Percentiles rank a stretch among this genome's conserved stretches.
These are phyloP conservation scores for Myopa tessellatipennis DNA, from an alignment of 2,888 invertebrate genomes.

Conservation along the genomic window DNA sequence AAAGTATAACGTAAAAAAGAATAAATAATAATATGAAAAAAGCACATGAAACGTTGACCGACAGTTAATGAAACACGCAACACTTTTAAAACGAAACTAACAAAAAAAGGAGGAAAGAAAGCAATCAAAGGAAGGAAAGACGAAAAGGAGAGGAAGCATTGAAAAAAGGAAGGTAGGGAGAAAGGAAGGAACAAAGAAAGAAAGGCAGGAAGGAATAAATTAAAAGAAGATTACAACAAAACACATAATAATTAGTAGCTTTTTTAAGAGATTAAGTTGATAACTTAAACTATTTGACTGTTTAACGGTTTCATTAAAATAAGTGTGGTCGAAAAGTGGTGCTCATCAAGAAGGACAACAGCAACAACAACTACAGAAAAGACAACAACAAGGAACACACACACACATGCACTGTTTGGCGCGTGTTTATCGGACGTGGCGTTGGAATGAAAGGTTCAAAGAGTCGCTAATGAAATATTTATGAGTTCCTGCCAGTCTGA, in stretches of 20 bases:
- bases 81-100: background rate
- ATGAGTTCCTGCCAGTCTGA: conserved; percentile 27
- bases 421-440: background rate
- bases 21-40: background rate
- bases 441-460: conserved; percentile 48
- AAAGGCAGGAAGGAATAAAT: background rate
- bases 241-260: conserved; percentile 33
- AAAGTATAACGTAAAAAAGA: too few species aligned
- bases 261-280: conserved; percentile 31
- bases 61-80: conserved; percentile 38
- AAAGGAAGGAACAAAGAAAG: background rate
- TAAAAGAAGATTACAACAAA: background rate
- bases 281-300: conserved; percentile 54
- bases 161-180: too few species aligned
- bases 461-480: conserved; percentile 63
- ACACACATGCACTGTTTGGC: background rate
- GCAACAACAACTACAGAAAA: background rate
- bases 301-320: conserved; percentile 55
- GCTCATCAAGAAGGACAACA: conserved; percentile 16
- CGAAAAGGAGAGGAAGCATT: background rate
- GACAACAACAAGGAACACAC: conserved; percentile 33
- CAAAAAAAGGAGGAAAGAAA: conserved; percentile 2
- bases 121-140: background rate
- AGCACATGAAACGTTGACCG: background rate
- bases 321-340: conserved; percentile 50